Percentiles rank a stretch among this genome's conserved stretches.
Conservation (phyloP, 2,888 invertebrate species). For the Campopleginae sp. region DNA sequence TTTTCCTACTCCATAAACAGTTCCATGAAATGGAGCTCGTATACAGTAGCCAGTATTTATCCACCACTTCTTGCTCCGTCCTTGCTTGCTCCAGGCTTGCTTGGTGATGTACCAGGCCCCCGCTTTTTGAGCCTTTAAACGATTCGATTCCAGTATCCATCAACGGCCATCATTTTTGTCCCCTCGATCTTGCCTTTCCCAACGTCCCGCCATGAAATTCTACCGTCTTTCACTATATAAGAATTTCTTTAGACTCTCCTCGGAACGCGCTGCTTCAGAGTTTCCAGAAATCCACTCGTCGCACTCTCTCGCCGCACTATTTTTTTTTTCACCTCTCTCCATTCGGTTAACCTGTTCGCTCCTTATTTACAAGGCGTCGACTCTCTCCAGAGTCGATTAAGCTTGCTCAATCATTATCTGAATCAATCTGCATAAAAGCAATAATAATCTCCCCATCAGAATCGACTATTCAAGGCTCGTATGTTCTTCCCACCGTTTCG, state of each 20-base stretch:
- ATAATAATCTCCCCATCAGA: background rate
- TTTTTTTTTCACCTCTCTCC: constrained; percentile 16
- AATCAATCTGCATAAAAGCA: constrained; percentile 32
- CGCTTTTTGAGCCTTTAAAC: constrained; percentile 55
- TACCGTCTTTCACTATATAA: constrained; percentile 35
- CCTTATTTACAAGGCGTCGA: constrained; percentile 13
- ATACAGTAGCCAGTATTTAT: constrained; percentile 18
- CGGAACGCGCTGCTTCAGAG: constrained; percentile 31
- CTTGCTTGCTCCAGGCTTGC: constrained; percentile 19
- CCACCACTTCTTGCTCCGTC: constrained; percentile 31
- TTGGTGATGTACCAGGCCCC: constrained; percentile 26
- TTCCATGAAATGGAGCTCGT: constrained; percentile 24
- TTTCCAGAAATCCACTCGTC: constrained; percentile 23
- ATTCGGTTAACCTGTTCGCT: constrained; percentile 28
- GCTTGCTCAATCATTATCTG: constrained; percentile 26
- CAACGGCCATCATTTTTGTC: constrained; percentile 64
- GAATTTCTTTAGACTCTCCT: constrained; percentile 55
- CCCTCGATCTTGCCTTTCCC: constrained; percentile 49
- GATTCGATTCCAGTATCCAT: constrained; percentile 65
- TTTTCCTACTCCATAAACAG: constrained; percentile 17
- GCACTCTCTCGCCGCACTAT: constrained; percentile 1
- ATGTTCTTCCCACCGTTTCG: background rate
- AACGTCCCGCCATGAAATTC: constrained; percentile 18
- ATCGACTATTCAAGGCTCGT: background rate
- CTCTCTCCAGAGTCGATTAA: constrained; percentile 15